A percentile compares a stretch with the other conserved stretches of the same genome.
These are phyloP conservation scores for Drosophila suzukii DNA, from an alignment of 1,140 invertebrate species.

Conservation along the genomic window DNA sequence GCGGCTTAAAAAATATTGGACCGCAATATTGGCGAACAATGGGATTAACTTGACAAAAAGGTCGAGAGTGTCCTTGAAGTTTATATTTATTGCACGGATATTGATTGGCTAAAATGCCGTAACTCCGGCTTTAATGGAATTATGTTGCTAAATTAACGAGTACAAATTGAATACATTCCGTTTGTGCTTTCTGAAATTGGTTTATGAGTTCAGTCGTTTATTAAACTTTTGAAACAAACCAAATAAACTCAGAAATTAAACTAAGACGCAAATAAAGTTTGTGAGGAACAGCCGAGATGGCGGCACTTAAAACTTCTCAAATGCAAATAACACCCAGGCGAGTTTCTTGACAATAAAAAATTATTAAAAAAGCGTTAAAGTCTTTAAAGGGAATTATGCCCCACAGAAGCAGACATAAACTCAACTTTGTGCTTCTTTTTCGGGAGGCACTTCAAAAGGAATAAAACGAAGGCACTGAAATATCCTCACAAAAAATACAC, in stretches of 20 bases:
- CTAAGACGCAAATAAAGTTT: slow-evolving; percentile 31
- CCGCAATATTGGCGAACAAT: slow-evolving; percentile 19
- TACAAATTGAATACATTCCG: not conserved
- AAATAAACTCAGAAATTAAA: slow-evolving; percentile 51
- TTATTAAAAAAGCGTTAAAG: slow-evolving; percentile 78
- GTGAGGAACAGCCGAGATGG: slow-evolving; percentile 9
- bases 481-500: slow-evolving; percentile 60
- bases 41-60: slow-evolving; percentile 31
- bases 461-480: slow-evolving; percentile 65
- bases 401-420: slow-evolving; percentile 53
- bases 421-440: slow-evolving; percentile 53
- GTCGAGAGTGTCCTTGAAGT: slow-evolving; percentile 24
- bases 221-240: slow-evolving; percentile 29
- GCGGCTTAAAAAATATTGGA: slow-evolving; percentile 22
- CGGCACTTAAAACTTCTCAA: slow-evolving; percentile 49
- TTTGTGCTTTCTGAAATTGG: not conserved
- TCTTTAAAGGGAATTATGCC: slow-evolving; percentile 71
- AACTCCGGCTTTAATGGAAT: slow-evolving; percentile 21
- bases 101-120: slow-evolving; percentile 4
- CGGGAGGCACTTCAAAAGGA: slow-evolving; percentile 69
- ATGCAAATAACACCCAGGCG: slow-evolving; percentile 37
- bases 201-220: slow-evolving; percentile 17
- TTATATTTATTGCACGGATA: slow-evolving; percentile 2
- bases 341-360: slow-evolving; percentile 68
- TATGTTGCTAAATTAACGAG: not conserved